Base-by-base conservation (phyloP, 64 coral and sea anemone genomes). In the Stylophora pistillata region DNA sequence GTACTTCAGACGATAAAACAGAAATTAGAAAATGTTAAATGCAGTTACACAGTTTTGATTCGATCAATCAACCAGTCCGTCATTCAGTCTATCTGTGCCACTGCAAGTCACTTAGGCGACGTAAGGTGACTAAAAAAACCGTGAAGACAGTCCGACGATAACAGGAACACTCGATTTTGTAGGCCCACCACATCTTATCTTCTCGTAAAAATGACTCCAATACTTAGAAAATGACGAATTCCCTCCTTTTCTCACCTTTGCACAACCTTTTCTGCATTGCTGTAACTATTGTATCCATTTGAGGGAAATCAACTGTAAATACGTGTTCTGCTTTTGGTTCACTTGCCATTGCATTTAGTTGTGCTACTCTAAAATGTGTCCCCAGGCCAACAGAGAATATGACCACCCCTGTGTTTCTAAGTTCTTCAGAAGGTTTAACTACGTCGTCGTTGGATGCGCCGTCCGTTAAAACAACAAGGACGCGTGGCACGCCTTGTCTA, bases 251-350 rank as follows among this genome's bases (percentile, higher is more conserved):
- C 75, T 60, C 70, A 90, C 88, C 88, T 90, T 90, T 82, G 58
- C 88, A 90, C 14, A 90, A 57, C 26, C 9, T 37, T 53, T 82
- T 78, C 58, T 82, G 78, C 64, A 90, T 16, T 30, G 63, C 71
- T 5, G 47, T 63, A 58, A 79, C 27, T 55, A 79, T 79, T 21
- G 55, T 33, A 0, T 32, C 18, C 59, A 90, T 55, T 55, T 82
- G 55, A 15, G 88, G 78, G 73, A 90, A 90, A 21, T 90, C 88
- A 33, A 79, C 88, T 30, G 88, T 90, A 57, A 90, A 81, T 26
- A 90, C 61, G 17, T 90, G 61, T 15, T 82, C 66, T 3, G 15
- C 33, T 31, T 60, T 31, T 60, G 86, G 86, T 9, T 90, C 71
- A 57, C 61, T 74, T 34, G 88, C 77, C 32, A 90, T 90, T 23